phyloP scores from a whole-genome alignment of 1,140 invertebrate species.

The Vollenhovia emeryi region DNA sequence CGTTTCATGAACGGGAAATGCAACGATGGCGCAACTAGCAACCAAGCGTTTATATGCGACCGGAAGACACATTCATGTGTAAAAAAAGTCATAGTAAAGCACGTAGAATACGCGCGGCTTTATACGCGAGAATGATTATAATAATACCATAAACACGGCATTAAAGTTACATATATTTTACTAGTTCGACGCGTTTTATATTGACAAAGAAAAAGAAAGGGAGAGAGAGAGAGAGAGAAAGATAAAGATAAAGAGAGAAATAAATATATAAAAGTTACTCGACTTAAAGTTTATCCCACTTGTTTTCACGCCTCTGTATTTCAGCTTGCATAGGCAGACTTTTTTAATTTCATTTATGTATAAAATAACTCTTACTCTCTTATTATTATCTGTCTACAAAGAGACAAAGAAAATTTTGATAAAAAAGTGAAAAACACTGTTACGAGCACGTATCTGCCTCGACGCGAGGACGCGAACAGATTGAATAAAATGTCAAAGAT shows the following conservation, averaged over 20 bases:
- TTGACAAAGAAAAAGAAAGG: neutral
- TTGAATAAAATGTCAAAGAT: neutral
- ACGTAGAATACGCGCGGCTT: constrained; percentile 17
- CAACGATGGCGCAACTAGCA: constrained; percentile 34
- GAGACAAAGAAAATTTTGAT: neutral
- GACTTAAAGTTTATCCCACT: neutral
- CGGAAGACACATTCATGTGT: constrained; percentile 26
- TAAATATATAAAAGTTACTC: constrained; percentile 12
- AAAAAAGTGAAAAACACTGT: neutral
- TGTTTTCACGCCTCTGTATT: neutral
- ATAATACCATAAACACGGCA: neutral
- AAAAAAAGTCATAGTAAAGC: constrained; percentile 19
- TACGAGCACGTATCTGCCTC: neutral
- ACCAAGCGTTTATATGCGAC: constrained; percentile 28
- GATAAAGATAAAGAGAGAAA: neutral
- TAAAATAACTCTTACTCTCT: neutral
- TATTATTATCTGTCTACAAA: constrained; percentile 4
- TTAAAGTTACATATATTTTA: neutral
- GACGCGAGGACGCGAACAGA: neutral
- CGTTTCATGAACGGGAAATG: constrained; percentile 47
- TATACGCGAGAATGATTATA: constrained; percentile 7
- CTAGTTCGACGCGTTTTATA: neutral
- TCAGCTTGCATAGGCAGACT: neutral
- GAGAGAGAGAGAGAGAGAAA: neutral
- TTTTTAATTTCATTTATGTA: neutral